phyloP scores from a whole-genome alignment of 37 sponge, comb jelly and placozoan species.

The Hormiphora californensis region DNA sequence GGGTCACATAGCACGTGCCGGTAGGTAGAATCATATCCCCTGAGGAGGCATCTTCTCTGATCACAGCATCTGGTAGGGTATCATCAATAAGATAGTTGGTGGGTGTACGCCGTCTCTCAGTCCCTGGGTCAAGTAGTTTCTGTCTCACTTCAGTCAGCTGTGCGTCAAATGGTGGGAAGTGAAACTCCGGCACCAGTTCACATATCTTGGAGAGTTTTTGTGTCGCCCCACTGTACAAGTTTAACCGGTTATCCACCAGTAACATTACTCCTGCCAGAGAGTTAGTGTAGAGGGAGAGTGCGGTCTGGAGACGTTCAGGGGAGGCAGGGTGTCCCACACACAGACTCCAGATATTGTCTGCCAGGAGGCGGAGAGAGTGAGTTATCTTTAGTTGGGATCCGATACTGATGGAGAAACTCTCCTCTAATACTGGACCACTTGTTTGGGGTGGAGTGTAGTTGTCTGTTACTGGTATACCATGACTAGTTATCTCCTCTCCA shows the following conservation, averaged over 20 bases:
- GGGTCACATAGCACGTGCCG: constrained; percentile 87
- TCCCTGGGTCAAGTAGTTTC: constrained; percentile 25
- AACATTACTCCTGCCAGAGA: constrained; percentile 71
- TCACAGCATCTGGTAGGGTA: constrained; percentile 14
- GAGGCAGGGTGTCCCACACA: constrained; percentile 56
- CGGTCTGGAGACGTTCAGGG: constrained; percentile 80
- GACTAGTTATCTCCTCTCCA: not conserved
- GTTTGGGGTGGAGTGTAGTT: not conserved
- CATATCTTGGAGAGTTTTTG: constrained; percentile 63
- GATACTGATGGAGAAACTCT: constrained; percentile 55
- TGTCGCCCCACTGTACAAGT: constrained; percentile 61
- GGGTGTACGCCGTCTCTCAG: not conserved
- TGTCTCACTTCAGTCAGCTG: constrained; percentile 63
- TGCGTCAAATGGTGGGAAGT: constrained; percentile 71
- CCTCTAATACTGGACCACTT: not conserved
- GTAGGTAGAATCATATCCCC: constrained; percentile 51
- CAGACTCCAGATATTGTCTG: constrained; percentile 68
- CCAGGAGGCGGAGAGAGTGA: constrained; percentile 76
- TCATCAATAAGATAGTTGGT: constrained; percentile 35
- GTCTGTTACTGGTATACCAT: not conserved
- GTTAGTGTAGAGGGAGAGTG: constrained; percentile 83
- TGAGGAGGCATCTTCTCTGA: constrained; percentile 24
- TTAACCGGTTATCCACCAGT: constrained; percentile 67
- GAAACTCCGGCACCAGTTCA: constrained; percentile 77
- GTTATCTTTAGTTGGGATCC: constrained; percentile 85